A percentile compares a stretch with the other conserved stretches of the same genome.
These are phyloP conservation scores for Urosaurus nigricauda DNA, from an alignment of 2,797 vertebrate genomes.

Conservation along the genomic window DNA sequence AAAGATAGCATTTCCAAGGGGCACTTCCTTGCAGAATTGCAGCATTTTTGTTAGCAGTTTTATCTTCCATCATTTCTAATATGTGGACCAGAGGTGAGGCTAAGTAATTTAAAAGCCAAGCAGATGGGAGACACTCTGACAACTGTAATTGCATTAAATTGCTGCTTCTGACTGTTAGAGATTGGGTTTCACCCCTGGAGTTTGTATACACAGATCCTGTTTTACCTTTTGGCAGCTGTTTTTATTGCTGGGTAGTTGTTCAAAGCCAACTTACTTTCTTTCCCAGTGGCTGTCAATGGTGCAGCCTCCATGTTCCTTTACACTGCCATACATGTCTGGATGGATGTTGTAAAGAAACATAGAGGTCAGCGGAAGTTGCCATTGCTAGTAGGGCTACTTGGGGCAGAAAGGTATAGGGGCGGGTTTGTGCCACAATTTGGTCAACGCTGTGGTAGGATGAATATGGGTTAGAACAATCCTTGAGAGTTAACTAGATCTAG, in stretches of 20 bases:
- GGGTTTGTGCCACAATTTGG: background rate
- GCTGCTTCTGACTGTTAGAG: background rate
- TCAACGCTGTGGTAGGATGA: background rate
- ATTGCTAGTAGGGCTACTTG: background rate
- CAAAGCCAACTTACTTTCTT: background rate
- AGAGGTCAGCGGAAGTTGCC: too few species aligned
- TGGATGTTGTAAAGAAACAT: background rate
- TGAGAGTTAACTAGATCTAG: background rate
- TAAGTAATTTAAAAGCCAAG: slow-evolving; percentile 48
- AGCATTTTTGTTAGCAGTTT: slow-evolving; percentile 54
- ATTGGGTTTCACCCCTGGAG: background rate
- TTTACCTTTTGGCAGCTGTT: background rate
- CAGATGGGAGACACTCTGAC: slow-evolving; percentile 58
- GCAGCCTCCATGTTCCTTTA: background rate
- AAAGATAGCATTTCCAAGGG: slow-evolving; percentile 48
- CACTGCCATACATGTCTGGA: background rate
- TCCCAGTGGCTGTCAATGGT: background rate
- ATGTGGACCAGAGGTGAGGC: slow-evolving; percentile 71
- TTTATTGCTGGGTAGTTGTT: background rate
- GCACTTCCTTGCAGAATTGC: slow-evolving; percentile 54
- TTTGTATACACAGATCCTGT: background rate
- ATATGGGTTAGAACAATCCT: slow-evolving; percentile 38
- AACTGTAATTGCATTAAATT: background rate
- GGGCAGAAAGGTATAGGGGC: background rate
- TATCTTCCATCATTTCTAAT: slow-evolving; percentile 21